Evolutionary conservation across 2,888 invertebrate species (phyloP).

Genomic region (Pterostichus madidus): DNA sequence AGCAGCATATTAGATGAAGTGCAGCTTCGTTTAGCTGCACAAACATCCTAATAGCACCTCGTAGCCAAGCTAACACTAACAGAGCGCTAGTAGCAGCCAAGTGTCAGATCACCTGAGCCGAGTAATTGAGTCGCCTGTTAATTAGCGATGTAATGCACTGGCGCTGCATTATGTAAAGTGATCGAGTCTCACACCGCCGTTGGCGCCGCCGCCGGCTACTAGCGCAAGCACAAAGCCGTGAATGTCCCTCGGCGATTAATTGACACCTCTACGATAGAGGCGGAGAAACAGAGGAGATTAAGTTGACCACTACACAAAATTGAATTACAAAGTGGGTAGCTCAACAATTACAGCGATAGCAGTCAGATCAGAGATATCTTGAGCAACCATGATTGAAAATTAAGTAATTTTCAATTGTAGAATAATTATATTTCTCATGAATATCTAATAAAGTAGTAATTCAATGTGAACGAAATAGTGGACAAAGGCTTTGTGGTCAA

Average conservation of each 20-base stretch:
- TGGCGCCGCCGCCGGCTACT: conserved; percentile 4
- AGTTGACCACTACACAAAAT: conserved; percentile 16
- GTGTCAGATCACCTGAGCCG: conserved; percentile 51
- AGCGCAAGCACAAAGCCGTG: conserved; percentile 27
- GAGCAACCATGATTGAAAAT: too few species aligned
- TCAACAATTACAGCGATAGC: neutral
- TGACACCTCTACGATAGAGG: conserved; percentile 16
- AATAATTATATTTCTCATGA: too few species aligned
- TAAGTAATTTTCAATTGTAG: too few species aligned
- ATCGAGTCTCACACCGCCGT: conserved; percentile 2
- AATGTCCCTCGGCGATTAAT: conserved; percentile 23
- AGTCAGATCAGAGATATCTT: too few species aligned
- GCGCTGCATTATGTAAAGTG: conserved; percentile 51
- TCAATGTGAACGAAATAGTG: too few species aligned
- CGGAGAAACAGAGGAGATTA: conserved; percentile 15
- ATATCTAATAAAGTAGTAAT: too few species aligned
- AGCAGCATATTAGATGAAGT: conserved; percentile 51
- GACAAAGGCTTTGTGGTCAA: too few species aligned
- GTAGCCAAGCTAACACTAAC: conserved; percentile 8
- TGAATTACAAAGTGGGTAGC: conserved; percentile 11
- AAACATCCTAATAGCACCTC: conserved; percentile 33
- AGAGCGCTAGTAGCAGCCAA: conserved; percentile 15
- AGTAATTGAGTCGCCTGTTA: conserved; percentile 62
- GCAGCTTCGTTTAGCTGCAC: conserved; percentile 29
- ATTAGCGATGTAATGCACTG: conserved; percentile 62